Base-by-base conservation (phyloP, 2,888 invertebrate genomes). In the Caenorhabditis uteleia region DNA sequence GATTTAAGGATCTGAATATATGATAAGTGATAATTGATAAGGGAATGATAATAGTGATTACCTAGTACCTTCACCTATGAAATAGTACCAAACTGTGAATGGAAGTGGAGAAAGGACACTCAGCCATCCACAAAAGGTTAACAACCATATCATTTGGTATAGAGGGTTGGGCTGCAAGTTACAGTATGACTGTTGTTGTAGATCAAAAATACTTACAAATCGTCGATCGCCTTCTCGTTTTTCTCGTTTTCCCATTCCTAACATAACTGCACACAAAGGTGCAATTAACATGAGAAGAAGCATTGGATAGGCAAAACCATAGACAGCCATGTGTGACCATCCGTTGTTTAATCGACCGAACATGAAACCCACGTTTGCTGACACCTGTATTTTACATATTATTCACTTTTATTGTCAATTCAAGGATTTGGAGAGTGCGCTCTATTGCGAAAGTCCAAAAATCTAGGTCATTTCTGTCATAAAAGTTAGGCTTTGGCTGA, bases 201-300 rank as follows among this genome's bases (percentile, higher is more conserved):
- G 23, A 27, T 21, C 14, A 10, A 31, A 26, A 23, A 14, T 45
- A 72, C 79, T 68, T 21, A 81, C 80, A 68, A 70, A 80, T 67
- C 79, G 61, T 2, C 77, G 59, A 48, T 80, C 81, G 1, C 81
- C 81, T 59, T 81, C 81, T 43, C 79, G 48, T 48, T 80, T 80
- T 48, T 81, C 81, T 29, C 81, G 56, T 65, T 82, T 81, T 31
- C 79, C 81, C 79, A 81, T 82, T 27, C 81, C 81, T n/a, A 81
- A 64, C 73, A 81, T 77, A 33, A 79, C 78, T n/a, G 80, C 80
- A 42, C 75, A 75, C 14, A 80, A 59, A 12, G 80, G 80, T 8
- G 80, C 80, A 36, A 80, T 68, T 42, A 80, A 62, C 40, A 74
- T 77, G 34, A 81, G 67, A 18, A 81, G 74, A 18, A 82, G 68